Evolutionary conservation across 1,140 invertebrate genomes (phyloP).

Genomic region (Drosophila watanabei): DNA sequence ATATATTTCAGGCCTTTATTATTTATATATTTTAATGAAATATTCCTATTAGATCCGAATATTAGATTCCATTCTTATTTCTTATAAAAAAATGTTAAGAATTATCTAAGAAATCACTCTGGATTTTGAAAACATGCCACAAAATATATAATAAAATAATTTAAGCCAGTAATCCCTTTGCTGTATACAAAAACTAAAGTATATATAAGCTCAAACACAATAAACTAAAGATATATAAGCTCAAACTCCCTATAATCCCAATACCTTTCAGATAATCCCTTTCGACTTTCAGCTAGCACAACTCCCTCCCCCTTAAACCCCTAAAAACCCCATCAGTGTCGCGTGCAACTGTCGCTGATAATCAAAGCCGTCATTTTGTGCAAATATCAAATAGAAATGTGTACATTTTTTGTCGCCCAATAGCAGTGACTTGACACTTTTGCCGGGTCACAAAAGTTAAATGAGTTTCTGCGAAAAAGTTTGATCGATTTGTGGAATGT

Average conservation of each 20-base stretch:
- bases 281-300: neutral
- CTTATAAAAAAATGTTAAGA: no score
- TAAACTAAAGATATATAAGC: no score
- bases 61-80: no score
- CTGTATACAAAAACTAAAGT: no score
- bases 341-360: slow-evolving; percentile 52
- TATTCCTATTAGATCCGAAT: no score
- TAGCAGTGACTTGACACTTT: slow-evolving; percentile 62
- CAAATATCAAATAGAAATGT: slow-evolving; percentile 70
- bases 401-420: slow-evolving; percentile 52
- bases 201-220: no score
- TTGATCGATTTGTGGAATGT: slow-evolving; percentile 70
- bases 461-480: slow-evolving; percentile 67
- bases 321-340: slow-evolving; percentile 19
- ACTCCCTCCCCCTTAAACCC: neutral
- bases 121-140: no score
- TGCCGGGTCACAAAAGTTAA: slow-evolving; percentile 65
- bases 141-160: no score
- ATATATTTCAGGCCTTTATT: no score
- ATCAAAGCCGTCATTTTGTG: slow-evolving; percentile 57
- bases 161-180: no score
- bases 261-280: neutral
- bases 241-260: neutral
- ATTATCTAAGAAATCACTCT: no score
- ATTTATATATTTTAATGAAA: no score